phyloP scores from a whole-genome alignment of 1,140 invertebrate species.

The Zaprionus ornatus region DNA sequence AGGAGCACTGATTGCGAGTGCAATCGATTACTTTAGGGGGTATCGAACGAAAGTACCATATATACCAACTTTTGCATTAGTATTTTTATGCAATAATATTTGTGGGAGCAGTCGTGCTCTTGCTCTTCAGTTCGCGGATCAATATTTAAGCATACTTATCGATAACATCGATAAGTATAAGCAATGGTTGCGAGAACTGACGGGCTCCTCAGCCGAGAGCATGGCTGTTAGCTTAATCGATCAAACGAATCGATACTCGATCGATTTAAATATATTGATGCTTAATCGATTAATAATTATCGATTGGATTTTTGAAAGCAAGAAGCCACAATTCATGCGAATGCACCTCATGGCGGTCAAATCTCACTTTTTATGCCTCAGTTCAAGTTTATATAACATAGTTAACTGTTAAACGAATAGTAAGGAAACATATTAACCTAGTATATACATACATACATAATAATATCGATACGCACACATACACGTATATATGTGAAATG shows the following conservation, averaged over 20 bases:
- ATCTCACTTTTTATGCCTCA: no score
- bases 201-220: background rate
- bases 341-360: no score
- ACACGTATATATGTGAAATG: conserved; percentile 1
- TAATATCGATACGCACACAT: background rate
- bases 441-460: conserved; percentile 11
- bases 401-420: background rate
- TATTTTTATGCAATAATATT: background rate
- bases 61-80: background rate
- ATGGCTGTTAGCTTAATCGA: background rate
- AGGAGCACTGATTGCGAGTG: background rate
- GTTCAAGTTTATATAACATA: no score
- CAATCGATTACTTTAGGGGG: background rate
- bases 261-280: background rate
- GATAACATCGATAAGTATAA: background rate
- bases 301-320: background rate
- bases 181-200: background rate
- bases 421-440: background rate
- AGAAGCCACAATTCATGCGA: no score
- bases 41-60: background rate
- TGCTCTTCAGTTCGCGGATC: background rate
- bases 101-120: background rate
- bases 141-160: no score
- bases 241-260: background rate
- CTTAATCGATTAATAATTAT: background rate